Conservation (phyloP, 2,888 invertebrate species). For the Cenopis cana region DNA sequence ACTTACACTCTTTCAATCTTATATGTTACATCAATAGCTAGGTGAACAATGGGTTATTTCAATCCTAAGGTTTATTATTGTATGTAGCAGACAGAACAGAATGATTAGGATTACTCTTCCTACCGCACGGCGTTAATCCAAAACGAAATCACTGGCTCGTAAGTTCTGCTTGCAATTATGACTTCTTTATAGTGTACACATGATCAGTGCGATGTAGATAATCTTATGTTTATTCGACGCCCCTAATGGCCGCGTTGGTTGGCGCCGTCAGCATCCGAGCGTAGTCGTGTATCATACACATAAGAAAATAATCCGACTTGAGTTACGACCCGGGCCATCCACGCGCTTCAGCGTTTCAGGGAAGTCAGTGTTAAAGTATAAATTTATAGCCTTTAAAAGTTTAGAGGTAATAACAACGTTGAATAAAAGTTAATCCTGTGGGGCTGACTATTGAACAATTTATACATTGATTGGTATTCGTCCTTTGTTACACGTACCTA, state of each 20-base stretch:
- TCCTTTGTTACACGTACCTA: background rate
- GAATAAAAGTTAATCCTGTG: conserved; percentile 41
- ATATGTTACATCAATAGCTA: no score
- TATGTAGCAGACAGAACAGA: background rate
- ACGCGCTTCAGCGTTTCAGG: conserved; percentile 64
- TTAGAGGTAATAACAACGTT: conserved; percentile 47
- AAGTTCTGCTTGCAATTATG: conserved; percentile 20
- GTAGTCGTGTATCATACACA: conserved; percentile 79
- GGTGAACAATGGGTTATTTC: no score
- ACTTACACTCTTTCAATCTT: no score
- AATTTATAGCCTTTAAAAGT: conserved; percentile 56
- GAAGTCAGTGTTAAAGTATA: conserved; percentile 57
- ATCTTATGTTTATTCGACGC: conserved; percentile 83
- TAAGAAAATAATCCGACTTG: conserved; percentile 80
- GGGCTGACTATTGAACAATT: conserved; percentile 28
- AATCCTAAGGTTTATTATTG: background rate
- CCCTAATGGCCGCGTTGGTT: conserved; percentile 78
- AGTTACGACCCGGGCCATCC: conserved; percentile 70
- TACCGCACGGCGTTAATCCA: background rate
- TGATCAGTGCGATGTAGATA: conserved; percentile 51
- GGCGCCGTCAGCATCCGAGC: conserved; percentile 70
- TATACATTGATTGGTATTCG: conserved; percentile 9
- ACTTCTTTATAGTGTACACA: conserved; percentile 20
- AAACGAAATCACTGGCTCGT: conserved; percentile 3
- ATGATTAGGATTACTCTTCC: background rate